Base-by-base conservation (phyloP, 2,888 invertebrate species). In the Synergus itoensis region DNA sequence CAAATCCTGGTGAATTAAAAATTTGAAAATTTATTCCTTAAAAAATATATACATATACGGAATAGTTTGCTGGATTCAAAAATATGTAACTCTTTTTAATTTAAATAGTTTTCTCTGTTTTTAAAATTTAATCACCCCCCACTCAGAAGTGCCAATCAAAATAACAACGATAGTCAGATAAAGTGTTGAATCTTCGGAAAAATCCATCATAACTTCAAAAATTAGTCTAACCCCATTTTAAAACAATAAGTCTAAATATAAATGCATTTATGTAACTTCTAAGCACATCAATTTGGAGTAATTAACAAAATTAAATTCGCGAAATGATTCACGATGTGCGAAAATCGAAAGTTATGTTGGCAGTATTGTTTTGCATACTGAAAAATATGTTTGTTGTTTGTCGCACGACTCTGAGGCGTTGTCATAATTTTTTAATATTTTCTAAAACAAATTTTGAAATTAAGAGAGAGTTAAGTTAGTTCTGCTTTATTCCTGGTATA, bases 301-400 rank as follows among this genome's bases (percentile, higher is more conserved):
- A 60, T 60, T 60, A 18, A 12, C 9, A 4, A 60, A 60, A 21
- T 21, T 12, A 12, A 60, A 4, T 60, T 21, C 11, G 21, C 18
- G 8, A 21, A 60, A 14, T 45, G 45, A 45, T 45, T 60, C 4
- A 9, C 4, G 11, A 21, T 21, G 18, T 21, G 60, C 21, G 18
- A 60, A 60, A 60, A 21, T 21, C 21, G 9, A 21, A 21, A 21
- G 11, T 60, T 60, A 60, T 18, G 60, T 60, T 60, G 60, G 60
- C 60, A 60, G 18, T 21, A 21, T 12, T 60, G 60, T 21, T 21
- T 60, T 21, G 60, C 60, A 60, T 60, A 60, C n/a, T 60, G 21
- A 21, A 53, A 60, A 60, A 60, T 60, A 60, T 60, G 60, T 60
- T 60, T 60, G 21, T 21, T 60, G 21, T 21, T 60, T 60, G 60